A percentile compares a stretch with the other conserved stretches of the same genome.
Evolutionary conservation across 2,797 vertebrate species (phyloP).

Genomic region (Girardinus metallicus): DNA sequence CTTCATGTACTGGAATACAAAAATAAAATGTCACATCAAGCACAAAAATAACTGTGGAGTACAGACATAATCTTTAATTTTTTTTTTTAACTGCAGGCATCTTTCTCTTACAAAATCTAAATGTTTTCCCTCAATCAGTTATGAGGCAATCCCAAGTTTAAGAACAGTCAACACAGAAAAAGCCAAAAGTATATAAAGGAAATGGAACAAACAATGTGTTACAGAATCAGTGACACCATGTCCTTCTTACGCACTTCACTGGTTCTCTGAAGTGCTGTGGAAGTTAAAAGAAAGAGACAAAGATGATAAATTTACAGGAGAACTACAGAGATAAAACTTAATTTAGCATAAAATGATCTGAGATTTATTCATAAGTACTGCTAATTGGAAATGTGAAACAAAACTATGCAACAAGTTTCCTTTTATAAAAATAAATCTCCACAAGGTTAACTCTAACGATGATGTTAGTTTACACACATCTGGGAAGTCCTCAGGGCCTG

Average conservation of each 20-base stretch:
- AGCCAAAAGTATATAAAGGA: neutral
- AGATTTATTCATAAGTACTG: neutral
- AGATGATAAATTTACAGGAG: neutral
- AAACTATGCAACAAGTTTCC: neutral
- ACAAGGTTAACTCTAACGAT: slow-evolving; percentile 1
- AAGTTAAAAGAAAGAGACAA: neutral
- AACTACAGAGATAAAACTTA: neutral
- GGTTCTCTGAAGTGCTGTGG: slow-evolving; percentile 47
- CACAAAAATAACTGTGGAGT: slow-evolving; percentile 17
- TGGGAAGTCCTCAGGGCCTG: slow-evolving; percentile 73
- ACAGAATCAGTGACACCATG: neutral
- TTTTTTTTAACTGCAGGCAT: slow-evolving; percentile 24
- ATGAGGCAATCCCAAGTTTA: neutral
- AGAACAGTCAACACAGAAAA: slow-evolving; percentile 25
- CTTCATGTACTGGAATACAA: neutral
- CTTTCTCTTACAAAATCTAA: slow-evolving; percentile 39
- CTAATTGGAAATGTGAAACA: neutral
- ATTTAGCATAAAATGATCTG: neutral
- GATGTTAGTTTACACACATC: slow-evolving; percentile 60
- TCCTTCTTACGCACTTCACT: slow-evolving; percentile 16
- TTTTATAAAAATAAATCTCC: neutral
- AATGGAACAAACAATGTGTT: neutral
- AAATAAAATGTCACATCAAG: slow-evolving; percentile 9
- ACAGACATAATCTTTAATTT: slow-evolving; percentile 52
- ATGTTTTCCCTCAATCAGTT: slow-evolving; percentile 14